Evolutionary conservation across 2,113 vertebrate genomes (phyloP).

Genomic region (Calyptommatus sinebrachiatus): DNA sequence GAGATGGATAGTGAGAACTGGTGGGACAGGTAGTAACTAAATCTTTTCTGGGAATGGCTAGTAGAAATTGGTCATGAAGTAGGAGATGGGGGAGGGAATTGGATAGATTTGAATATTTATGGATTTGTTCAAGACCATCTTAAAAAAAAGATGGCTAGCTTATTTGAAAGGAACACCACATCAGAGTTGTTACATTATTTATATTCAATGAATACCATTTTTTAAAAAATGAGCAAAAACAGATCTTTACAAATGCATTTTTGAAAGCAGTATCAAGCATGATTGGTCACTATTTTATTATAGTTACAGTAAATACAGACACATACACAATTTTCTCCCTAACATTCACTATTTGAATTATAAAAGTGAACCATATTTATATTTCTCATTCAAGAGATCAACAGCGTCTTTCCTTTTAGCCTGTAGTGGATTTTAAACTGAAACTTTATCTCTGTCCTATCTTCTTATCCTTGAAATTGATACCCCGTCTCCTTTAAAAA

Average conservation of each 20-base stretch:
- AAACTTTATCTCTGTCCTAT: constrained; percentile 26
- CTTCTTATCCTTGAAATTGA: constrained; percentile 34
- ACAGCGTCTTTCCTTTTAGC: neutral
- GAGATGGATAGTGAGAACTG: too few species aligned
- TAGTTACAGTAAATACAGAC: neutral
- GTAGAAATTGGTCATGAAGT: too few species aligned
- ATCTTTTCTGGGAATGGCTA: too few species aligned
- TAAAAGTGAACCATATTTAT: neutral
- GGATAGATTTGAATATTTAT: too few species aligned
- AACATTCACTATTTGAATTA: neutral
- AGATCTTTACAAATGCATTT: too few species aligned
- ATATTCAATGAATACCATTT: neutral
- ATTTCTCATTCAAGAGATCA: neutral
- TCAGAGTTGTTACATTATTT: neutral
- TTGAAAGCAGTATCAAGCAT: too few species aligned
- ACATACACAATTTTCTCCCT: neutral
- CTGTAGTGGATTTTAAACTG: neutral
- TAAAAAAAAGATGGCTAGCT: too few species aligned
- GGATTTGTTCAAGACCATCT: too few species aligned
- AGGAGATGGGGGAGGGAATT: too few species aligned
- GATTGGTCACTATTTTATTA: neutral
- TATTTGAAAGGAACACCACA: too few species aligned
- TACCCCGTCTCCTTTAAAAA: constrained; percentile 53
- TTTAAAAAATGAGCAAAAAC: too few species aligned
- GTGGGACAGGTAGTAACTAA: too few species aligned